phyloP scores from a whole-genome alignment of 2,888 invertebrate species.

The Beris morrisii region DNA sequence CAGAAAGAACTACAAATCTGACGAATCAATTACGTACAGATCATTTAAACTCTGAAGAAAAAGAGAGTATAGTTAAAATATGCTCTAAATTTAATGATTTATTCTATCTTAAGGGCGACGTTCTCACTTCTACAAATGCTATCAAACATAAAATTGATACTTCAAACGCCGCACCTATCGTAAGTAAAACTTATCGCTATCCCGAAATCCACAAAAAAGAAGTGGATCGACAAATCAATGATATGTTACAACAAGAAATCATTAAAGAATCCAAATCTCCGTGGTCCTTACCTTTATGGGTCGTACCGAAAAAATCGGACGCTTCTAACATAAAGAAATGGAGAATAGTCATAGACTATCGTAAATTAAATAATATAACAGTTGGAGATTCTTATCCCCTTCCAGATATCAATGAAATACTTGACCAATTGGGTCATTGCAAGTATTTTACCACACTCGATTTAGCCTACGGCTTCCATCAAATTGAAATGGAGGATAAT shows the following conservation, averaged over 20 bases:
- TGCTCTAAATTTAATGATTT: constrained; percentile 12
- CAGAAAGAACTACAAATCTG: too few relatives aligned
- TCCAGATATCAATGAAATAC: constrained; percentile 48
- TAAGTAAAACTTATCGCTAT: constrained; percentile 29
- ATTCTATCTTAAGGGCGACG: constrained; percentile 18
- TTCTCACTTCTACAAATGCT: constrained; percentile 10
- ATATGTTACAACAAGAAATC: constrained; percentile 44
- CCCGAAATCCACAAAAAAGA: constrained; percentile 33
- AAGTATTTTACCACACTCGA: constrained; percentile 50
- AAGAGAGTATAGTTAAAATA: background rate
- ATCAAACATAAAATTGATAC: constrained; percentile 19
- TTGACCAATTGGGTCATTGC: constrained; percentile 48
- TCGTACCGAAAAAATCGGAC: constrained; percentile 47
- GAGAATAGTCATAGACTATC: constrained; percentile 49
- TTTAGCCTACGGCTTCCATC: constrained; percentile 50
- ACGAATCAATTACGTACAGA: too few relatives aligned
- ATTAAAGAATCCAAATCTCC: constrained; percentile 43
- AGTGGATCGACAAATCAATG: constrained; percentile 41
- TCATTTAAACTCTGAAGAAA: constrained; percentile 22
- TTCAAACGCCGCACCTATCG: constrained; percentile 15
- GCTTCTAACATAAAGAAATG: constrained; percentile 43
- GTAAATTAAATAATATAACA: constrained; percentile 49
- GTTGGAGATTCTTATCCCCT: constrained; percentile 47
- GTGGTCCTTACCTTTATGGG: constrained; percentile 41
- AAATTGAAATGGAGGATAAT: constrained; percentile 44